phyloP scores from a whole-genome alignment of 2,888 invertebrate genomes.

The Arge pagana region DNA sequence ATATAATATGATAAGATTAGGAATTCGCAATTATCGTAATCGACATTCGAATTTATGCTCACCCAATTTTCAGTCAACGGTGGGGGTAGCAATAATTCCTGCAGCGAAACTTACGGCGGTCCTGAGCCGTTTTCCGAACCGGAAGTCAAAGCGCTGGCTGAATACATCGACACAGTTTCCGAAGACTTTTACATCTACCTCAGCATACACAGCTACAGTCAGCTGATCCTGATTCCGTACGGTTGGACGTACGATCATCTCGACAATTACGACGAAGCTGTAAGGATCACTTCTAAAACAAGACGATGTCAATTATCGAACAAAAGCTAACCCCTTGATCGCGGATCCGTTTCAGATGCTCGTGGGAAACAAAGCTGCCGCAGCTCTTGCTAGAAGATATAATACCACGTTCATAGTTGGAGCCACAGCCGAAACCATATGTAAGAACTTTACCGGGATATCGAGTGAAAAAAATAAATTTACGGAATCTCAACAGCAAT shows the following conservation, averaged over 20 bases:
- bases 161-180: conserved; percentile 56
- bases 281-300: conserved; percentile 44
- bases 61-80: conserved; percentile 51
- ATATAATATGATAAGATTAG: too few relatives aligned
- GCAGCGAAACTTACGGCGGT: conserved; percentile 63
- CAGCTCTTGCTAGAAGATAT: conserved; percentile 46
- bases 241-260: conserved; percentile 64
- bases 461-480: too few relatives aligned
- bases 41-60: too few relatives aligned
- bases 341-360: conserved; percentile 25
- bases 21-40: too few relatives aligned
- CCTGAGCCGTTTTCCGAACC: conserved; percentile 62
- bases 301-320: not conserved
- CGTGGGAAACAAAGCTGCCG: conserved; percentile 44
- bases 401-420: conserved; percentile 46
- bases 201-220: conserved; percentile 72
- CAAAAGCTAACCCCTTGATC: too few relatives aligned
- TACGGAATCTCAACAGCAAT: too few relatives aligned
- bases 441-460: too few relatives aligned
- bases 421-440: conserved; percentile 38
- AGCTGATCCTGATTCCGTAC: conserved; percentile 68
- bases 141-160: conserved; percentile 59
- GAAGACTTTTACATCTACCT: conserved; percentile 65
- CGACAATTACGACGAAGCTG: conserved; percentile 63
- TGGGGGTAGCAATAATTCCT: conserved; percentile 59